These are phyloP conservation scores for Tenthredo livida DNA, from an alignment of 2,888 invertebrate genomes.

Conservation along the genomic window DNA sequence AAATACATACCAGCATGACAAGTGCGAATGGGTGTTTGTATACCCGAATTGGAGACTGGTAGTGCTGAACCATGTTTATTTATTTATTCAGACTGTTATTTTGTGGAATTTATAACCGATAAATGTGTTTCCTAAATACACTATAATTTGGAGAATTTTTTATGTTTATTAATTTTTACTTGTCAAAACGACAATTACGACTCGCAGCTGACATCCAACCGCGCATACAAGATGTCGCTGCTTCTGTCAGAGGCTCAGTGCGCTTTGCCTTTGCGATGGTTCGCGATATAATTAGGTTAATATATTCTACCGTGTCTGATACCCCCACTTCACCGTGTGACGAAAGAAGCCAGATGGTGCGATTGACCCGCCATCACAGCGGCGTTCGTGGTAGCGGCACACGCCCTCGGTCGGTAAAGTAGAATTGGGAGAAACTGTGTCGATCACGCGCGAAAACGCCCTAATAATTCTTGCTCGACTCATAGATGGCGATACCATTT, in stretches of 20 bases:
- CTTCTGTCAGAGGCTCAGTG: constrained; percentile 24
- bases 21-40: constrained; percentile 97
- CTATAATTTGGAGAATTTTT: constrained; percentile 2
- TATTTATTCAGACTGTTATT: background rate
- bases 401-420: background rate
- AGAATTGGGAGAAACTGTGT: background rate
- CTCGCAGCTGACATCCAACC: constrained; percentile 40
- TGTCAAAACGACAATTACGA: constrained; percentile 17
- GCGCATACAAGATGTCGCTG: constrained; percentile 39
- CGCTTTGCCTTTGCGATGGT: too few species aligned
- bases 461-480: background rate
- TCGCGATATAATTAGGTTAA: constrained; percentile 25
- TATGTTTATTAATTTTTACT: background rate
- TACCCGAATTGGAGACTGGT: constrained; percentile 95
- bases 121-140: background rate
- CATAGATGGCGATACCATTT: background rate
- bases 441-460: background rate
- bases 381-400: background rate
- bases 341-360: background rate
- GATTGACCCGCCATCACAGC: background rate
- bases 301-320: background rate
- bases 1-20: constrained; percentile 93
- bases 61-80: constrained; percentile 95
- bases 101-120: background rate
- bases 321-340: background rate